A percentile compares a stretch with the other conserved stretches of the same genome.
phyloP scores from a whole-genome alignment of 2,797 vertebrate species.

The Mormyrus proboscirostris region DNA sequence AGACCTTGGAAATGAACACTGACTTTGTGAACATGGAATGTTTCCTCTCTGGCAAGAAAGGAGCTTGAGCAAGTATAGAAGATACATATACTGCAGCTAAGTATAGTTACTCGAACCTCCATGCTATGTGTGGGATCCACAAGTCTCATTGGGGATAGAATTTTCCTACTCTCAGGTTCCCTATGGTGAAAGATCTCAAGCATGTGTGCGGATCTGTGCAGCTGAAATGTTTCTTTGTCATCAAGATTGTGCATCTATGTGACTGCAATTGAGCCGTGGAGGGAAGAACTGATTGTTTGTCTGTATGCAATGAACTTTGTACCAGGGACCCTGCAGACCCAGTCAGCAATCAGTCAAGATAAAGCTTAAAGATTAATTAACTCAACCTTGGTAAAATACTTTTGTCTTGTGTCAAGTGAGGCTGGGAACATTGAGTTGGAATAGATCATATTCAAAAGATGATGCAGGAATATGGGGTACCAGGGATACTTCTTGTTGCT shows the following conservation, averaged over 20 bases:
- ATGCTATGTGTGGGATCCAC: background rate
- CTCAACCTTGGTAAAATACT: background rate
- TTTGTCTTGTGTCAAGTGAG: background rate
- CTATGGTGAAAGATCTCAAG: background rate
- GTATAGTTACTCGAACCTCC: background rate
- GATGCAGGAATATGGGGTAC: background rate
- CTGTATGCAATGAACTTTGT: background rate
- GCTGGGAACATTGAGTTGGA: background rate
- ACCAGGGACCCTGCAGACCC: background rate
- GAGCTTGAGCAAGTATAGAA: background rate
- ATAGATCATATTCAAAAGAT: background rate
- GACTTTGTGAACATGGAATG: background rate
- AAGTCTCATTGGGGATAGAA: background rate
- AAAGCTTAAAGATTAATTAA: background rate
- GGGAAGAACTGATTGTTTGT: background rate
- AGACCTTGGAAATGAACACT: background rate
- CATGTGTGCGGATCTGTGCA: background rate
- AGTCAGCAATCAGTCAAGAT: background rate
- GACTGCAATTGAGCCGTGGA: background rate
- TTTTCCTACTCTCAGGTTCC: background rate
- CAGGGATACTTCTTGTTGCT: background rate
- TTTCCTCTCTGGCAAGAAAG: background rate
- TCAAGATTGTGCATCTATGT: background rate
- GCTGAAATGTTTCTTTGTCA: background rate
- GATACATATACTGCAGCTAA: background rate